Evolutionary conservation across 2,797 vertebrate species (phyloP).

Genomic region (Yasuhikotakia modesta): DNA sequence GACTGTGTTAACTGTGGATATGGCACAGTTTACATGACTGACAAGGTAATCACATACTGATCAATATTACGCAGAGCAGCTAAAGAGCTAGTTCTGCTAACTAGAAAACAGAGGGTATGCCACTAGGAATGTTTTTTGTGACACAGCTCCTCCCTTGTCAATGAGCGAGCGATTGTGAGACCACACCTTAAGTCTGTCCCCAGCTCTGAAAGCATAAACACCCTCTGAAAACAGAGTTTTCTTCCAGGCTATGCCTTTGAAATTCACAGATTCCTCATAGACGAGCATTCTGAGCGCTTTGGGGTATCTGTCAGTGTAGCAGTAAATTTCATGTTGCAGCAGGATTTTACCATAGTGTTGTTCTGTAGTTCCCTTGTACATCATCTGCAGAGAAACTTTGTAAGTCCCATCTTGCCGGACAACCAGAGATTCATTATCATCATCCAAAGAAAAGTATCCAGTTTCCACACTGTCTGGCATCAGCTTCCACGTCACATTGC

Average conservation of each 20-base stretch:
- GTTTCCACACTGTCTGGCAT: neutral
- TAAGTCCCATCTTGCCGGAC: slow-evolving; percentile 16
- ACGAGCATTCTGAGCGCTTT: rapidly evolving
- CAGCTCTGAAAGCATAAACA: neutral
- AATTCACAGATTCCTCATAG: slow-evolving; percentile 6
- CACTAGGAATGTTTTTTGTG: slow-evolving; percentile 18
- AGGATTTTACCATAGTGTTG: rapidly evolving
- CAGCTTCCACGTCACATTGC: slow-evolving; percentile 1
- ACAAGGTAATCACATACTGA: too few species aligned
- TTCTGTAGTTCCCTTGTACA: neutral
- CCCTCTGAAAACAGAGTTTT: slow-evolving; percentile 39
- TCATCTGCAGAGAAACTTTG: slow-evolving; percentile 47
- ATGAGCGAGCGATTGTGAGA: neutral
- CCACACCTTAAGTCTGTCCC: slow-evolving; percentile 31
- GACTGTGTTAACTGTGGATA: too few species aligned
- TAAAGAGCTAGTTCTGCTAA: neutral
- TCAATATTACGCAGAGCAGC: neutral
- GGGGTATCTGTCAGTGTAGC: rapidly evolving
- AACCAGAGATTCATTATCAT: neutral
- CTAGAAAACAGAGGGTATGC: neutral
- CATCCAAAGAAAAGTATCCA: neutral
- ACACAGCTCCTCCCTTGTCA: neutral
- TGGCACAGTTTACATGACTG: too few species aligned
- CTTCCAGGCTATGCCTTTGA: neutral
- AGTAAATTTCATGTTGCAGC: neutral